Evolutionary conservation across 2,797 vertebrate genomes (phyloP), one percentile per base, ranked within the genome.

Genomic region (Halcyon smyrnensis): DNA sequence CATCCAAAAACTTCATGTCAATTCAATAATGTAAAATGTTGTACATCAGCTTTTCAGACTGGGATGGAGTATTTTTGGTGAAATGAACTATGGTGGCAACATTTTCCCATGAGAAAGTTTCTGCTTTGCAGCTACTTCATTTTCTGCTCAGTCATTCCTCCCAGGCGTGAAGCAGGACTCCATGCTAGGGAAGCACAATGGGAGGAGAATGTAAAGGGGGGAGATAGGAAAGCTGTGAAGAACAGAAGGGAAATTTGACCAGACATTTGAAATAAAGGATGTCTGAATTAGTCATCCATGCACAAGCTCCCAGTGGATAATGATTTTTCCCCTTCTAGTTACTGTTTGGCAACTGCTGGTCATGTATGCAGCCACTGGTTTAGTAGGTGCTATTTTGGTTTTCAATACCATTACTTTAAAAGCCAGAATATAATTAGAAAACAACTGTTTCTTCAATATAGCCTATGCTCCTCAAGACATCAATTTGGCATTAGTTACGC

Each of bases 291-390:
- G 15, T 80, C 30, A 73, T 16, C 20, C 30, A 10, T 10, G 25
- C 15, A 62, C 32, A 54, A 67, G 75, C 14, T 51, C 27, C 16
- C n/a, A 14, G 5, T 8, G 12, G 32, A 41, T 43, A 57, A 85
- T 17, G 5, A 45, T 30, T 83, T 76, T 89, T 34, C 19, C 28
- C 28, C 25, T 27, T 34, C 9, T 9, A 85, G 74, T 69, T 53
- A 56, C 39, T 56, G 28, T 48, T 70, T 48, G 32, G 21, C 36
- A 90, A 46, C 16, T 48, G 20, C 13, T 56, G 62, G 62, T 74
- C 48, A 70, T 1, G 0, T 14, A 51, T 2, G 5, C 11, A 46
- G 57, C 43, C 56, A 43, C 32, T 71, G 11, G 8, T 63, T 77
- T 60, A 78, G 39, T 10, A 84, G 25, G 43, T 30, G 30, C 24